A percentile compares a stretch with the other conserved stretches of the same genome.
Conservation (phyloP, 2,888 invertebrate genomes). For the Uropetala carovei region DNA sequence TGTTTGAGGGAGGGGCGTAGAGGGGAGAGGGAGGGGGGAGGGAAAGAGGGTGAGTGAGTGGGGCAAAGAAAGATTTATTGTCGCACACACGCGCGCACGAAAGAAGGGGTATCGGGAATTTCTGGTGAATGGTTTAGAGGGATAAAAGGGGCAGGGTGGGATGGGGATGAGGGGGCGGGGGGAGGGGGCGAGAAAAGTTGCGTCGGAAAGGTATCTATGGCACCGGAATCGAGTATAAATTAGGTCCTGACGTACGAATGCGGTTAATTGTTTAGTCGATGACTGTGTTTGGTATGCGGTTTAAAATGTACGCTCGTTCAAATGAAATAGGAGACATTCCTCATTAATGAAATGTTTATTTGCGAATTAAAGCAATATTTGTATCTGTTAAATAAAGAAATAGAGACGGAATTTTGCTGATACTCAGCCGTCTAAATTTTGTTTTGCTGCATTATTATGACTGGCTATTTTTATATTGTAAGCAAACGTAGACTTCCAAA, state of each 20-base stretch:
- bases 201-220: not conserved
- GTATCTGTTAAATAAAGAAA: too few species aligned
- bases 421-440: too few species aligned
- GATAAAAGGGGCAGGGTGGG: not conserved
- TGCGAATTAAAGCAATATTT: too few species aligned
- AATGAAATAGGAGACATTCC: too few species aligned
- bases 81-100: not conserved
- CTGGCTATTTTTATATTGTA: too few species aligned
- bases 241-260: not conserved
- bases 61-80: constrained; percentile 24
- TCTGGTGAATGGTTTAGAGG: constrained; percentile 31
- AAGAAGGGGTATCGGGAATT: not conserved
- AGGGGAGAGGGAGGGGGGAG: constrained; percentile 3
- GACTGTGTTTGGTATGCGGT: not conserved
- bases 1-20: constrained; percentile 10
- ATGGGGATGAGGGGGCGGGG: too few species aligned
- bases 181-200: too few species aligned
- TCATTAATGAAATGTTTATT: too few species aligned
- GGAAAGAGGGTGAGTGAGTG: not conserved
- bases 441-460: too few species aligned
- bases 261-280: constrained; percentile 3
- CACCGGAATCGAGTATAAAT: not conserved
- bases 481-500: too few species aligned
- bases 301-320: too few species aligned
- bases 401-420: too few species aligned